A percentile compares a stretch with the other conserved stretches of the same genome.
Evolutionary conservation across 1,140 invertebrate genomes (phyloP).

Genomic region (Apocrypta bakeri): DNA sequence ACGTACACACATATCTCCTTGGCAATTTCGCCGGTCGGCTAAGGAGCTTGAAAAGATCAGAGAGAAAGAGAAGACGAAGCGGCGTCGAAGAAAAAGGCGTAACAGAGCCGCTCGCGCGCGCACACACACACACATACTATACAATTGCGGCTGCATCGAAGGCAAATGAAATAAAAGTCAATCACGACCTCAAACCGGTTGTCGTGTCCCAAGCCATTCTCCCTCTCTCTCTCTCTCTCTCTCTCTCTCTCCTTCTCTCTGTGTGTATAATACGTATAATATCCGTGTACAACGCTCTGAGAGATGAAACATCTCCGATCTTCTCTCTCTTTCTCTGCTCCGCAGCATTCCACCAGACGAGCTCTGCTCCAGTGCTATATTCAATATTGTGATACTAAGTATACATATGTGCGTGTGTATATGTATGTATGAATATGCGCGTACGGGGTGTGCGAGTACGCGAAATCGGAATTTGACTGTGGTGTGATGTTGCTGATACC

Average conservation of each 20-base stretch:
- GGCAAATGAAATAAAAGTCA: conserved; percentile 51
- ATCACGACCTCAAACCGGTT: conserved; percentile 43
- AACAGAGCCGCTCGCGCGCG: not conserved
- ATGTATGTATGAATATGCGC: too few relatives aligned
- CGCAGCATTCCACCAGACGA: conserved; percentile 3
- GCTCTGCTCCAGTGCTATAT: conserved; percentile 9
- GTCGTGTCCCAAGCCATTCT: not conserved
- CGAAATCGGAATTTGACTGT: too few relatives aligned
- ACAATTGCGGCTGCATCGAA: conserved; percentile 22
- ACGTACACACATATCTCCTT: not conserved
- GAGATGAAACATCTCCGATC: not conserved
- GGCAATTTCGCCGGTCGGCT: conserved; percentile 48
- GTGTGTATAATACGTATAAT: conserved; percentile 22
- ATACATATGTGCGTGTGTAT: conserved; percentile 14
- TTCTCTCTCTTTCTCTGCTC: not conserved
- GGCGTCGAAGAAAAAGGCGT: not conserved
- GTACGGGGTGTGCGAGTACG: too few relatives aligned
- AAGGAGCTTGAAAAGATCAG: conserved; percentile 36
- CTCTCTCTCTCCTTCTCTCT: not conserved
- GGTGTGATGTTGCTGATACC: too few relatives aligned
- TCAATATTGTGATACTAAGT: conserved; percentile 50
- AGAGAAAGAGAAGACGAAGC: conserved; percentile 5
- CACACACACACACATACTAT: too few relatives aligned
- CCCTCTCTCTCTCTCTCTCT: not conserved
- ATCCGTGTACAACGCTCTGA: conserved; percentile 7